Evolutionary conservation across 2,888 invertebrate genomes (phyloP).

Genomic region (Nephrotoma flavescens): DNA sequence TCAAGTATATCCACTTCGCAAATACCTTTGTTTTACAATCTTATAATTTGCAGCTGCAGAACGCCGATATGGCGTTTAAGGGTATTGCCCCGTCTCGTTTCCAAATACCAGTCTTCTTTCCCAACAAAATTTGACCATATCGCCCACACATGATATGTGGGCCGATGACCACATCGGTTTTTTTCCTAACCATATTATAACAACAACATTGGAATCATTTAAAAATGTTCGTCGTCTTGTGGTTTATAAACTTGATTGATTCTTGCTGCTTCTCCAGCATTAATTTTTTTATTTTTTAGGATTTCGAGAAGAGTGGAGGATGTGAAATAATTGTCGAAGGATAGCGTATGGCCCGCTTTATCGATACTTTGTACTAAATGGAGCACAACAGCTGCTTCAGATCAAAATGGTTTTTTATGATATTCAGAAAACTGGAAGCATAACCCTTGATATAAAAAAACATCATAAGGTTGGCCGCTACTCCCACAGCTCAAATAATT

Average conservation of each 20-base stretch:
- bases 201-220: no score
- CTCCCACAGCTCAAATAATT: neutral
- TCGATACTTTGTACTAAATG: neutral
- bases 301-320: neutral
- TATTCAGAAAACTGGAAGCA: neutral
- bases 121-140: no score
- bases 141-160: no score
- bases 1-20: neutral
- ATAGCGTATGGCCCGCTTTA: neutral
- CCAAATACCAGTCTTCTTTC: no score
- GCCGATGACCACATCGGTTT: no score
- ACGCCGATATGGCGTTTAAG: neutral
- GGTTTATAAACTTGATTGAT: neutral
- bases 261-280: neutral
- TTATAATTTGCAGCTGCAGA: neutral
- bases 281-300: neutral
- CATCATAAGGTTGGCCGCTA: neutral
- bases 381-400: no score
- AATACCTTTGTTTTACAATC: neutral
- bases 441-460: neutral
- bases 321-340: neutral
- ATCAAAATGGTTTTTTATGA: neutral
- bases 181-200: no score
- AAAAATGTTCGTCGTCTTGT: neutral
- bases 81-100: neutral